Evolutionary conservation across 2,888 invertebrate genomes (phyloP).

Genomic region (Tinea semifulvella): DNA sequence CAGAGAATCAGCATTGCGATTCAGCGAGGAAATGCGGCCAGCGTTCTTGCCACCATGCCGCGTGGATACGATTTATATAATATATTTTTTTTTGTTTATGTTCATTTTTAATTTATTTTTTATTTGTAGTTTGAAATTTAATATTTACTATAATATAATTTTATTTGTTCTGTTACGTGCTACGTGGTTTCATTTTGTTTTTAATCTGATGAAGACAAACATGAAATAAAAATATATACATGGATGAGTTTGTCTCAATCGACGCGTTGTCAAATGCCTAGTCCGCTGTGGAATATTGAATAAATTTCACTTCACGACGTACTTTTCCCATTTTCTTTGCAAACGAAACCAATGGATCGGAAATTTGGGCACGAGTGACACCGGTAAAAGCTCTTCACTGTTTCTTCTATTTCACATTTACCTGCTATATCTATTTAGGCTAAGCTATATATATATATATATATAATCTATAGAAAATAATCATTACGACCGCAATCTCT

Average conservation of each 20-base stretch:
- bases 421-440: background rate
- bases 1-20: too few relatives aligned
- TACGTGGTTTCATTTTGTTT: too few relatives aligned
- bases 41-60: too few relatives aligned
- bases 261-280: slow-evolving; percentile 52
- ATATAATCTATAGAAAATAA: too few relatives aligned
- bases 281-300: slow-evolving; percentile 55
- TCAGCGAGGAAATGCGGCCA: too few relatives aligned
- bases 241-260: slow-evolving; percentile 46
- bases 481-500: too few relatives aligned
- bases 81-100: too few relatives aligned
- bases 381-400: slow-evolving; percentile 2
- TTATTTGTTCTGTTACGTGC: background rate
- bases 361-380: slow-evolving; percentile 11
- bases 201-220: too few relatives aligned
- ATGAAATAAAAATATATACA: slow-evolving; percentile 31
- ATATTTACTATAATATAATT: background rate
- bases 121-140: background rate
- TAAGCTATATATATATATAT: background rate
- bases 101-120: too few relatives aligned
- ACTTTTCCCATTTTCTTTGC: slow-evolving; percentile 33
- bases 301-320: slow-evolving; percentile 44
- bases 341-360: slow-evolving; percentile 15
- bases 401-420: too few relatives aligned
- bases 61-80: too few relatives aligned